Evolutionary conservation across 2,113 vertebrate species (phyloP).

Genomic region (Neopipo cinnamomea): DNA sequence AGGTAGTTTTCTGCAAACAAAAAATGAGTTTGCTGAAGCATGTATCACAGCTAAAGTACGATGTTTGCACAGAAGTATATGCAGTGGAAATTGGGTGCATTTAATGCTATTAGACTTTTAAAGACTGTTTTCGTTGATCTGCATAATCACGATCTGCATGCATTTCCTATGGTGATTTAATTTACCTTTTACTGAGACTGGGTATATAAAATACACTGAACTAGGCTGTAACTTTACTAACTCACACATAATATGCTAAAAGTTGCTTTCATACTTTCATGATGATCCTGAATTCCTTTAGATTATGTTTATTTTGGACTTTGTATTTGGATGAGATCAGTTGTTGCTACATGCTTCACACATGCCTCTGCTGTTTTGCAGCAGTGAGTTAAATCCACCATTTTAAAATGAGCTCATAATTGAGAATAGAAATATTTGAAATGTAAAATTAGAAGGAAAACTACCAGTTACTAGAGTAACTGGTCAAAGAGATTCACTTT

Average conservation of each 20-base stretch:
- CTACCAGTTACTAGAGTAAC: neutral
- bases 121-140: neutral
- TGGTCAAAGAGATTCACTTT: neutral
- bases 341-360: neutral
- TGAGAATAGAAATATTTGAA: neutral
- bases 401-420: neutral
- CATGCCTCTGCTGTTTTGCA: neutral
- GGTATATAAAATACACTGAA: neutral
- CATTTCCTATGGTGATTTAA: neutral
- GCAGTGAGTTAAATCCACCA: neutral
- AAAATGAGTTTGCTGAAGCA: neutral
- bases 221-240: neutral
- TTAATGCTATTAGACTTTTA: neutral
- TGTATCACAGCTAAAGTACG: fast-evolving
- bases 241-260: neutral
- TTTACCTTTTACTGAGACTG: neutral
- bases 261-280: neutral
- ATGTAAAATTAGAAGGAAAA: neutral
- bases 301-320: neutral
- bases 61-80: neutral
- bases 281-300: neutral
- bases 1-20: neutral
- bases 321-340: neutral
- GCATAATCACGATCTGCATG: neutral
- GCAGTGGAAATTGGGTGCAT: neutral